These are phyloP conservation scores for Sepiola atlantica DNA, from an alignment of 2,888 invertebrate genomes.

Conservation along the genomic window DNA sequence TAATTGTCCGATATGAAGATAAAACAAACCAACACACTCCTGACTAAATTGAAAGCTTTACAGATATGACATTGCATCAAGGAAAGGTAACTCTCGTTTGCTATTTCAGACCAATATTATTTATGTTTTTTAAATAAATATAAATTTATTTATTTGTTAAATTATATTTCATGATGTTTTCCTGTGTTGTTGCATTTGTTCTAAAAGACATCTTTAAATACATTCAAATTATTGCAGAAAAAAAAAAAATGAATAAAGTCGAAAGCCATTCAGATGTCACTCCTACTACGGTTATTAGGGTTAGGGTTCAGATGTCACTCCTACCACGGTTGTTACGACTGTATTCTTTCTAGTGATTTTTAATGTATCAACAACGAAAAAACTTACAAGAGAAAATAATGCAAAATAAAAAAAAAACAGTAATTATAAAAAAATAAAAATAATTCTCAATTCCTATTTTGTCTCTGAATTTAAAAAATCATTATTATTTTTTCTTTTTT, in stretches of 20 bases:
- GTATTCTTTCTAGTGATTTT: neutral
- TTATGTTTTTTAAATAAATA: neutral
- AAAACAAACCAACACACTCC: neutral
- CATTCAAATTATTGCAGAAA: neutral
- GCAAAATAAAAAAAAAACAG: neutral
- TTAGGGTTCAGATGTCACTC: too few relatives aligned
- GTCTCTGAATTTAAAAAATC: neutral
- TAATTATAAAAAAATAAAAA: neutral
- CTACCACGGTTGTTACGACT: neutral
- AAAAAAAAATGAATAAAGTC: neutral
- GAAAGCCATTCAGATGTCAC: neutral
- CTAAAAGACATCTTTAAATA: neutral
- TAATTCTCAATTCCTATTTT: neutral
- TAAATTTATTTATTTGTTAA: neutral
- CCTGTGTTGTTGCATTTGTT: neutral
- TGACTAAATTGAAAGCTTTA: neutral
- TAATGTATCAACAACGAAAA: neutral
- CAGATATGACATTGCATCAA: neutral
- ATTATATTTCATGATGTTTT: neutral
- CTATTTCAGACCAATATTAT: neutral
- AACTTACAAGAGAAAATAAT: neutral
- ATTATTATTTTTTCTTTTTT: neutral
- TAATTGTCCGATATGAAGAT: neutral
- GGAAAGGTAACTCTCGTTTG: neutral
- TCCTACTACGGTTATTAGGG: neutral